A percentile compares a stretch with the other conserved stretches of the same genome.
Conservation (phyloP, 2,797 vertebrate genomes). For the Todus mexicanus region DNA sequence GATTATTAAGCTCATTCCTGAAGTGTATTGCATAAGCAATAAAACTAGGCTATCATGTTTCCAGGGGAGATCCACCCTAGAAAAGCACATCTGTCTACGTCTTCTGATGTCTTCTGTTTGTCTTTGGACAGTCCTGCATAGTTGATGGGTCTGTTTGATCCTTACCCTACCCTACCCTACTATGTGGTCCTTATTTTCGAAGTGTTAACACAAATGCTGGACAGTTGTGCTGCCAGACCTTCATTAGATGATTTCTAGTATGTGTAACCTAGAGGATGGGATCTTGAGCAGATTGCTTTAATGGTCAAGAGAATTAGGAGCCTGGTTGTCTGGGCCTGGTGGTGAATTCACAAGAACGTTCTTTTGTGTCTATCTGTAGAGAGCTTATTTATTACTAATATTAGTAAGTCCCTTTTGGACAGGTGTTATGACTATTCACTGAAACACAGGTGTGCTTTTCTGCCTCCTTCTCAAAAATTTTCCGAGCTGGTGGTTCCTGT, state of each 20-base stretch:
- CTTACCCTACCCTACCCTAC: not conserved
- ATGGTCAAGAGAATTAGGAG: not conserved
- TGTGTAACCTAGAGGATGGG: not conserved
- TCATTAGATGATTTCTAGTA: not conserved
- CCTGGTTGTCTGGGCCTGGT: not conserved
- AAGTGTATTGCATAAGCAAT: not conserved
- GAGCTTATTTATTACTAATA: not conserved
- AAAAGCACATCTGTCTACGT: not conserved
- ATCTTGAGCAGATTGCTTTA: not conserved
- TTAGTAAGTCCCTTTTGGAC: not conserved
- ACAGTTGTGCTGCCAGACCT: not conserved
- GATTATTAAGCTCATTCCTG: not conserved
- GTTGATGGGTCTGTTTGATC: not conserved
- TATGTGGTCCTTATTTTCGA: not conserved
- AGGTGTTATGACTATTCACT: accelerated
- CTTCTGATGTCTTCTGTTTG: not conserved
- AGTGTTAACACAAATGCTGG: not conserved
- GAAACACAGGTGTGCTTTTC: not conserved
- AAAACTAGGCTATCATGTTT: not conserved
- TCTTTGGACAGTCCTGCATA: not conserved
- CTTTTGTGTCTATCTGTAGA: not conserved
- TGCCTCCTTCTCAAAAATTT: not conserved
- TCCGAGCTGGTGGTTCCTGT: not conserved
- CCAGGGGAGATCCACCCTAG: not conserved
- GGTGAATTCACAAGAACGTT: not conserved